Percentiles rank a stretch among this genome's conserved stretches.
phyloP scores from a whole-genome alignment of 2,113 vertebrate species.

The Thunnus thynnus region DNA sequence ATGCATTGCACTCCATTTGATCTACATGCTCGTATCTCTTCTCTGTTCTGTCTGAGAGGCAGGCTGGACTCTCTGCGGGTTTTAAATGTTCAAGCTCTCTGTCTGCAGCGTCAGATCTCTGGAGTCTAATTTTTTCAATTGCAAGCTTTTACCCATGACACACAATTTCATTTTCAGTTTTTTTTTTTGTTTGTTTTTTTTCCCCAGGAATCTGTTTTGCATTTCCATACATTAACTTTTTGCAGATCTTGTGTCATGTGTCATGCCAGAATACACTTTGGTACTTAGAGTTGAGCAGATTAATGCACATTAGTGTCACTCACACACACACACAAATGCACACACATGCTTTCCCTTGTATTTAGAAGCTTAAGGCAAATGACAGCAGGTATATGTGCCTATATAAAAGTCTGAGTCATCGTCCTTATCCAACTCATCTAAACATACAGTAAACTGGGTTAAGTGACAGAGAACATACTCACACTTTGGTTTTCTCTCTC shows the following conservation, averaged over 20 bases:
- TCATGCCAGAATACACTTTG: background rate
- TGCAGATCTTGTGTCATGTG: background rate
- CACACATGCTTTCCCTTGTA: background rate
- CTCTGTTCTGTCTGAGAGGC: conserved; percentile 18
- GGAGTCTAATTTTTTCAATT: background rate
- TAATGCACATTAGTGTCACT: background rate
- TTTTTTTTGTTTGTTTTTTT: too few species aligned
- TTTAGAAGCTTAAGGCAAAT: background rate
- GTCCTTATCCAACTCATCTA: background rate
- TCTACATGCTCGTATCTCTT: background rate
- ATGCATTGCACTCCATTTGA: conserved; percentile 1
- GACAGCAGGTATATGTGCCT: background rate
- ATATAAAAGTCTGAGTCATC: conserved; percentile 7
- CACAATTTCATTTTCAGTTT: background rate
- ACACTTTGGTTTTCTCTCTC: background rate
- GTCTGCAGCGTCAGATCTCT: conserved; percentile 2
- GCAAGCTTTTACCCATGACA: background rate
- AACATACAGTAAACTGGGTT: too few species aligned
- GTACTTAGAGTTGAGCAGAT: background rate
- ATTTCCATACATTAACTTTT: background rate
- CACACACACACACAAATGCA: background rate
- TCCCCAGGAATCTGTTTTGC: too few species aligned
- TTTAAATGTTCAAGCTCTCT: background rate
- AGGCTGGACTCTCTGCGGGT: conserved; percentile 2
- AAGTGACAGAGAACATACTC: too few species aligned